A percentile compares a stretch with the other conserved stretches of the same genome.
Conservation (phyloP, 2,113 vertebrate genomes). For the Caretta caretta region DNA sequence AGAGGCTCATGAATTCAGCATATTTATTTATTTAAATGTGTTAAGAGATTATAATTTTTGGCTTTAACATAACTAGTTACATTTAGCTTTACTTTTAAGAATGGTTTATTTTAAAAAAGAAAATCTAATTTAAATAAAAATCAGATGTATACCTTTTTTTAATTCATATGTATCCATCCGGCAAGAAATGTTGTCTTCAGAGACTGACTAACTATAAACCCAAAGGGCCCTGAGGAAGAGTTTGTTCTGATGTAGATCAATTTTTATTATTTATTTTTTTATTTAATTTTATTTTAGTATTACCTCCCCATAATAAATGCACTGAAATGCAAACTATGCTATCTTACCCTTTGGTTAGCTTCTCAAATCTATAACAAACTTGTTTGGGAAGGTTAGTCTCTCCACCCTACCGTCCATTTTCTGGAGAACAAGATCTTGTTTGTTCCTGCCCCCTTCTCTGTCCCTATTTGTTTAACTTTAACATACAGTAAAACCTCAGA, state of each 20-base stretch:
- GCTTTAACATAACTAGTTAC: too few species aligned
- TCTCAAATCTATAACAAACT: conserved; percentile 24
- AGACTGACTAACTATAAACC: background rate
- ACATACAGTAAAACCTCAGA: background rate
- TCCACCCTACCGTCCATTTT: background rate
- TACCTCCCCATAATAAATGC: background rate
- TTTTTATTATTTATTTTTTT: background rate
- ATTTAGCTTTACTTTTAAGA: too few species aligned
- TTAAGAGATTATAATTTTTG: too few species aligned
- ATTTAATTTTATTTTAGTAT: background rate
- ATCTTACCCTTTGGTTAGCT: background rate
- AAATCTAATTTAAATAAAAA: too few species aligned
- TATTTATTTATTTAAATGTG: too few species aligned
- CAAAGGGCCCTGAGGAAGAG: background rate
- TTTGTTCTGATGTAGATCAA: background rate
- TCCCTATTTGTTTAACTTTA: background rate
- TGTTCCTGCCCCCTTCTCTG: background rate
- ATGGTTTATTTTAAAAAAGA: background rate
- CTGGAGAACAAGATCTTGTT: background rate
- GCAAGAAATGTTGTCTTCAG: background rate
- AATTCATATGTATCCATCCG: too few species aligned
- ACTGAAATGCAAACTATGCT: background rate
- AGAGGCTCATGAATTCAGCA: background rate
- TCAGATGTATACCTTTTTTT: too few species aligned
- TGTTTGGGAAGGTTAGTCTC: conserved; percentile 21